A percentile compares a stretch with the other conserved stretches of the same genome.
Evolutionary conservation across 1,140 invertebrate species (phyloP).

Genomic region (Scaptomyza hsui): DNA sequence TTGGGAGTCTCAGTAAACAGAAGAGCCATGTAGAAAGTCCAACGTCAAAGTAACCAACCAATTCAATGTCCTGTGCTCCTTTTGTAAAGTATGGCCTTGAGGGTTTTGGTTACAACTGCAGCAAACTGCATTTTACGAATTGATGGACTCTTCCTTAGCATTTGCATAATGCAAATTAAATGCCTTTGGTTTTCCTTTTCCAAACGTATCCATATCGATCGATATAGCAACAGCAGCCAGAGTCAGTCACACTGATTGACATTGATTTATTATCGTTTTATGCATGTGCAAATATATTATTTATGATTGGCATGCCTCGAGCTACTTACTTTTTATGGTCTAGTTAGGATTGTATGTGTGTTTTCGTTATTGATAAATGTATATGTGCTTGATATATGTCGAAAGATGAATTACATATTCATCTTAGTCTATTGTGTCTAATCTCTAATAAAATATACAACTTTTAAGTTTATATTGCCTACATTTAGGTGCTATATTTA

Average conservation of each 20-base stretch:
- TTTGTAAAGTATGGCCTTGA: conserved; percentile 6
- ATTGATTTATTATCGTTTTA: conserved; percentile 38
- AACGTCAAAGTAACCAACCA: conserved; percentile 1
- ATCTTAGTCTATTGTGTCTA: too few relatives aligned
- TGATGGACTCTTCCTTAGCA: conserved; percentile 23
- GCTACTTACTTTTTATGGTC: neutral
- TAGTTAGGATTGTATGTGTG: neutral
- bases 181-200: conserved; percentile 6
- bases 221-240: conserved; percentile 22
- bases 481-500: too few relatives aligned
- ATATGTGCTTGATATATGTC: too few relatives aligned
- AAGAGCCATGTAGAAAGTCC: too few relatives aligned
- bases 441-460: too few relatives aligned
- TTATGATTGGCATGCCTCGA: conserved; percentile 17
- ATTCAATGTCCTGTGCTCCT: neutral
- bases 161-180: conserved; percentile 53
- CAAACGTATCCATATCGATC: conserved; percentile 17
- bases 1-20: neutral
- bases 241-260: conserved; percentile 37
- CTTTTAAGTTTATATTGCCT: too few relatives aligned
- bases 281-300: conserved; percentile 36
- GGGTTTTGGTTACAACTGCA: conserved; percentile 5
- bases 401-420: too few relatives aligned
- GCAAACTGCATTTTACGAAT: conserved; percentile 14
- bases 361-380: neutral